A percentile compares a stretch with the other conserved stretches of the same genome.
Conservation (phyloP, 1,140 invertebrate species). For the Leptinotarsa lineolata region DNA sequence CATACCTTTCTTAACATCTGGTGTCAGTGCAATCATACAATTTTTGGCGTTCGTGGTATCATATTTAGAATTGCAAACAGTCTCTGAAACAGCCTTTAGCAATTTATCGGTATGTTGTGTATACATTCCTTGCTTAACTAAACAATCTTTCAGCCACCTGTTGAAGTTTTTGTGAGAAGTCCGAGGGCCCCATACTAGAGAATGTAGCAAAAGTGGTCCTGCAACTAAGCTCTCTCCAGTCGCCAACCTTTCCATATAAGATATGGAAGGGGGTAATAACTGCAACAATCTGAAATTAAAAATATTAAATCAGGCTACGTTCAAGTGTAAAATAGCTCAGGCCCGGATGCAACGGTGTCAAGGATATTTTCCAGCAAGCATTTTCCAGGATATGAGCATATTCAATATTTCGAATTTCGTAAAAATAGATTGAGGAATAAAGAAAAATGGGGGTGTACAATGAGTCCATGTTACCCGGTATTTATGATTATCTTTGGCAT, state of each 20-base stretch:
- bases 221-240: constrained; percentile 63
- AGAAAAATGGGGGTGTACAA: no score
- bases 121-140: constrained; percentile 89
- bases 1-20: constrained; percentile 55
- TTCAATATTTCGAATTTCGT: no score
- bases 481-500: no score
- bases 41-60: constrained; percentile 73
- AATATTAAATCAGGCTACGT: not conserved
- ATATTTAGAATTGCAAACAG: constrained; percentile 69
- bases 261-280: constrained; percentile 84
- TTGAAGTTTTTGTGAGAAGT: constrained; percentile 73
- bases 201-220: constrained; percentile 68
- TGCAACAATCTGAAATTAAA: constrained; percentile 65
- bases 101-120: constrained; percentile 79
- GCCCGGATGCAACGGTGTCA: no score
- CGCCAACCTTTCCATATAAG: constrained; percentile 81
- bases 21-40: constrained; percentile 68
- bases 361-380: no score
- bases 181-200: constrained; percentile 74
- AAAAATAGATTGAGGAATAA: no score
- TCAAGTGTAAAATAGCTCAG: no score
- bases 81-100: constrained; percentile 70
- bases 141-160: constrained; percentile 76
- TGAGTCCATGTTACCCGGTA: no score
- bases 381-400: no score